Base-by-base conservation (phyloP, 2,888 invertebrate species). In the Eupithecia tripunctaria region DNA sequence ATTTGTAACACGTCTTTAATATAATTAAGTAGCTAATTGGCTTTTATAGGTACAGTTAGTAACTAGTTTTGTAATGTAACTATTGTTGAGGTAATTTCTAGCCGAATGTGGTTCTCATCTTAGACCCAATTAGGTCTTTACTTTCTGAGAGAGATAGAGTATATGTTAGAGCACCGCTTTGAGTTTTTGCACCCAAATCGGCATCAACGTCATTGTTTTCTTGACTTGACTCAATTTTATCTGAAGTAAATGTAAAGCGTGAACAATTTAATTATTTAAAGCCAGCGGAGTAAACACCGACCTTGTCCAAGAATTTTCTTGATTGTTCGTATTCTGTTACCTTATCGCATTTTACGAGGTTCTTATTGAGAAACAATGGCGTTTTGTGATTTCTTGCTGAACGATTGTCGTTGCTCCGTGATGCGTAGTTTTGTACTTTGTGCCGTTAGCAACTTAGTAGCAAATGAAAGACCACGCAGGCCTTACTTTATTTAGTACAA, bases 291-390 rank as follows among this genome's bases (percentile, higher is more conserved):
- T 36, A n/a, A 32, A 63, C 4, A 36, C 38, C 8, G 67, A 43
- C 75, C 78, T 76, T 69, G 74, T 59, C 56, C 47, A 43, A 72
- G 65, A 73, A 66, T 32, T 72, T 68, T 68, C 64, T 68, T 67
- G 67, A 60, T 68, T 70, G 43, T 73, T 71, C 51, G 65, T 75
- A 73, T 77, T 76, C 51, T 51, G 71, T 74, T 75, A 65, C 64
- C 65, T 66, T 67, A 59, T 73, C 43, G 47, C 62, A 63, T 60
- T 74, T 73, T 75, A 74, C 71, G 71, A 71, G 70, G 69, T 70
- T 77, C 72, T 69, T 73, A 59, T 72, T 67, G 63, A 68, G 70
- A 71, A 68, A 78, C 76, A 79, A 77, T 78, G 56, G 71, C 25
- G 73, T 75, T 74, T 78, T 71, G 72, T 76, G n/a, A 66, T 65